phyloP scores from a whole-genome alignment of 2,888 invertebrate species.

The Diachrysia chrysitis region DNA sequence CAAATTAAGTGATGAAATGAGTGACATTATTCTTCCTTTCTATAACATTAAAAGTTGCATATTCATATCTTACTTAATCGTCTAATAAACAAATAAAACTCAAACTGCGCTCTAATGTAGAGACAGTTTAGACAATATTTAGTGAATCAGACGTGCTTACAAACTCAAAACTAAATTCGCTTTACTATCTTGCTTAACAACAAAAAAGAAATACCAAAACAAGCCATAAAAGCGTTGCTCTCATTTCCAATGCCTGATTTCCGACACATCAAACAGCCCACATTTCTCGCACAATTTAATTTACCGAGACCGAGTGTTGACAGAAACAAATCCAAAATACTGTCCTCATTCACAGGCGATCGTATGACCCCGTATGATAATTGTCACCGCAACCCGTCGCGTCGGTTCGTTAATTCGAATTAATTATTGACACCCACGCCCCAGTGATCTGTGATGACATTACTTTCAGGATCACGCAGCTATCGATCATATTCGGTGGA shows the following conservation, averaged over 20 bases:
- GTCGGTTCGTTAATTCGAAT: conserved; percentile 57
- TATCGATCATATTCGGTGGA: background rate
- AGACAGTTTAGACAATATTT: too few relatives aligned
- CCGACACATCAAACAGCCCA: conserved; percentile 10
- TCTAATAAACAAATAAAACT: too few relatives aligned
- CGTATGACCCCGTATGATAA: conserved; percentile 23
- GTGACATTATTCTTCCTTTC: too few relatives aligned
- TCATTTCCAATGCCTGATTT: too few relatives aligned
- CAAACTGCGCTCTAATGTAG: too few relatives aligned
- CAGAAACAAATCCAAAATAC: conserved; percentile 34
- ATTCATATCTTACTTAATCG: too few relatives aligned
- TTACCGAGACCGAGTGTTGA: conserved; percentile 28
- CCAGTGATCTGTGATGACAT: conserved; percentile 28
- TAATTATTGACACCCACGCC: conserved; percentile 49
- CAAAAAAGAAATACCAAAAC: too few relatives aligned
- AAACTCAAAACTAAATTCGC: too few relatives aligned
- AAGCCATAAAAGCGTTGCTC: background rate
- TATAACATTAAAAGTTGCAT: too few relatives aligned
- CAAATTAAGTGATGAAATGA: too few relatives aligned
- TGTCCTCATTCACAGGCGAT: conserved; percentile 14
- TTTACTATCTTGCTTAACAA: too few relatives aligned
- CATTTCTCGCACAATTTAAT: conserved; percentile 31
- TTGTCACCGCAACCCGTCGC: conserved; percentile 44
- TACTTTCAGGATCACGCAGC: conserved; percentile 16
- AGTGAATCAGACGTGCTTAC: too few relatives aligned